Evolutionary conservation across 2,113 vertebrate genomes (phyloP).

Genomic region (Orthochromis malagaraziensis): DNA sequence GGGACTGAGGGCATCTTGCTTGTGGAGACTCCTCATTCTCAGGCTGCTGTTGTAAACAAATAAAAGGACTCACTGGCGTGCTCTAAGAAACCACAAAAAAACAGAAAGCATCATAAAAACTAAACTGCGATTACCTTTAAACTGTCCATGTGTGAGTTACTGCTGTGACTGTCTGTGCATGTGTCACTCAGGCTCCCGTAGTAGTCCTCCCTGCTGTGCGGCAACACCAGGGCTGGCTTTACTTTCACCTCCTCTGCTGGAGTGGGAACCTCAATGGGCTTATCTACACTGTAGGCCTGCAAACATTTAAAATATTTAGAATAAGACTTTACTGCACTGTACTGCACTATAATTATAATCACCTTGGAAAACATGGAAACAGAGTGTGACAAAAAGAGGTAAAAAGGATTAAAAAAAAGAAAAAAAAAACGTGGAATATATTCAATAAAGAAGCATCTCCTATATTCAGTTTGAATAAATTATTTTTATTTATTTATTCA

Average conservation of each 20-base stretch:
- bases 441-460: not conserved
- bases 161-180: constrained; percentile 6
- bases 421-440: not conserved
- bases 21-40: constrained; percentile 60
- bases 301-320: not conserved
- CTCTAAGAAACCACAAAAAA: not conserved
- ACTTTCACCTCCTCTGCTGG: constrained; percentile 26
- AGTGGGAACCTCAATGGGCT: constrained; percentile 19
- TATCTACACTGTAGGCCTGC: constrained; percentile 21
- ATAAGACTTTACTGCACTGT: not conserved
- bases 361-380: not conserved
- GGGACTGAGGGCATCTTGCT: constrained; percentile 47
- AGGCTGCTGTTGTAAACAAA: constrained; percentile 46
- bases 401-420: not conserved
- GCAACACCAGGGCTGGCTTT: constrained; percentile 28
- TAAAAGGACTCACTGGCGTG: not conserved
- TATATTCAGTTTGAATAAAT: not conserved
- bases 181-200: constrained; percentile 63
- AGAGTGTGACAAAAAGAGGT: not conserved
- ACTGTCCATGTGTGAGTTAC: constrained; percentile 59
- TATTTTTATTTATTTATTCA: fast-evolving
- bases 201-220: constrained; percentile 55
- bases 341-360: not conserved
- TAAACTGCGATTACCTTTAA: constrained; percentile 57
- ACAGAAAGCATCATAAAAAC: not conserved